phyloP scores from a whole-genome alignment of 2,797 vertebrate genomes.

The Sebastes steindachneri region DNA sequence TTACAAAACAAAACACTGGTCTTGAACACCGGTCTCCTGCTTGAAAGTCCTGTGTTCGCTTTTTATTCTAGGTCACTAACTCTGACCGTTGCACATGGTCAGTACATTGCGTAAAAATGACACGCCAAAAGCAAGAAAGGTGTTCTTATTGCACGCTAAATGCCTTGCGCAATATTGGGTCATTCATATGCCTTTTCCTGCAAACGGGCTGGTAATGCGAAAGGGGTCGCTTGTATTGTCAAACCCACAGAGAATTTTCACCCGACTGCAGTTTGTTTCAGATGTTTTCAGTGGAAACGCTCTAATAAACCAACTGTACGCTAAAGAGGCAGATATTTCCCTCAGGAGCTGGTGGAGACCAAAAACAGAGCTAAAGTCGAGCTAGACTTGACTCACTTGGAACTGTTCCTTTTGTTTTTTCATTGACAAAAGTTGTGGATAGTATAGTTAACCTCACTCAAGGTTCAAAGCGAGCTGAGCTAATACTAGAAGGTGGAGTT shows the following conservation, averaged over 20 bases:
- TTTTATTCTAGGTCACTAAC: no score
- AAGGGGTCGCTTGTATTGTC: no score
- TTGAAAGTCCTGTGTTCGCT: no score
- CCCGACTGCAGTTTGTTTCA: no score
- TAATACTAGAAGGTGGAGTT: not conserved
- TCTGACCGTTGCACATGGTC: accelerated
- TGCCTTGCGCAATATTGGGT: accelerated
- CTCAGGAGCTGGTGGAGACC: not conserved
- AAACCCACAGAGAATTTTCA: no score
- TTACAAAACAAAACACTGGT: no score
- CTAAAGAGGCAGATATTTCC: not conserved
- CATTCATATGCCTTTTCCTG: no score
- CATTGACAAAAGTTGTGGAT: not conserved
- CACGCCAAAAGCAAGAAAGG: no score
- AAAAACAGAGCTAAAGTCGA: not conserved
- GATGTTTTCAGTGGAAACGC: not conserved
- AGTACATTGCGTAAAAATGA: no score
- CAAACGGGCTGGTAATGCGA: no score
- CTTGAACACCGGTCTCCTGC: no score
- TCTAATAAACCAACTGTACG: not conserved
- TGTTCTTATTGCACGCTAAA: no score
- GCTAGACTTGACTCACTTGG: not conserved
- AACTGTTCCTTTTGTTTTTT: accelerated
- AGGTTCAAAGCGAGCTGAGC: not conserved
- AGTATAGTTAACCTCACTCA: not conserved